Base-by-base conservation (phyloP, 2,797 vertebrate genomes). In the Columba guinea region DNA sequence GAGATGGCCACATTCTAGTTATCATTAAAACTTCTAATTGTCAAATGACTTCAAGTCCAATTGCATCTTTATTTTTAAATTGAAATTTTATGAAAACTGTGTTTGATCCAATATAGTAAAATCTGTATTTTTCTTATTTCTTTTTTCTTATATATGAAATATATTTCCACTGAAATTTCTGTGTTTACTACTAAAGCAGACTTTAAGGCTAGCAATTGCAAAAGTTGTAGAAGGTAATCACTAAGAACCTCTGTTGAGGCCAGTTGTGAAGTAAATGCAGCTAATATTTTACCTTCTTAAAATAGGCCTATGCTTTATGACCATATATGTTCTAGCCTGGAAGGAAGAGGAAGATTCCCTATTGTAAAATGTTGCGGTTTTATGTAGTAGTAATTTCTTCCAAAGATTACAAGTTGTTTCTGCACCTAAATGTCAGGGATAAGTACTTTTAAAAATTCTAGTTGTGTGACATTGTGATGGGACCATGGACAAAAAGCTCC, bases 321-420 rank as follows among this genome's bases (percentile, higher is more conserved):
- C 39, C 52, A 10, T 87, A 5, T n/a, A 32, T 81, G 13, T 93
- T 94, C 84, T 94, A 94, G 48, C 53, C 83, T 92, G 53, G 71
- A 94, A 87, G 56, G 28, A 86, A 85, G 64, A 44, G 59, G 74
- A 68, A 80, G 87, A 92, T 96, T 97, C 70, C 82, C 78, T 93
- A 14, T n/a, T 84, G 64, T 95, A 95, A 95, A 90, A 84, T 77
- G 62, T 87, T 94, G 58, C 62, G 87, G 96, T 97, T 97, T 97
- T 96, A 96, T 96, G 58, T 96, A 93, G 90, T 86, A 78, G 80
- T 96, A 95, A 95, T 93, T 97, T 94, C 60, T 96, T 97, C 27
- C 93, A 95, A 97, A 96, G 94, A 96, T 95, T 97, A 67, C 73
- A 97, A 94, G 82, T 97, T 97, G 70, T 98, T 98, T 97, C 87